A percentile compares a stretch with the other conserved stretches of the same genome.
Evolutionary conservation across 2,888 invertebrate species (phyloP).

Genomic region (Cryptocheilus praepositus): DNA sequence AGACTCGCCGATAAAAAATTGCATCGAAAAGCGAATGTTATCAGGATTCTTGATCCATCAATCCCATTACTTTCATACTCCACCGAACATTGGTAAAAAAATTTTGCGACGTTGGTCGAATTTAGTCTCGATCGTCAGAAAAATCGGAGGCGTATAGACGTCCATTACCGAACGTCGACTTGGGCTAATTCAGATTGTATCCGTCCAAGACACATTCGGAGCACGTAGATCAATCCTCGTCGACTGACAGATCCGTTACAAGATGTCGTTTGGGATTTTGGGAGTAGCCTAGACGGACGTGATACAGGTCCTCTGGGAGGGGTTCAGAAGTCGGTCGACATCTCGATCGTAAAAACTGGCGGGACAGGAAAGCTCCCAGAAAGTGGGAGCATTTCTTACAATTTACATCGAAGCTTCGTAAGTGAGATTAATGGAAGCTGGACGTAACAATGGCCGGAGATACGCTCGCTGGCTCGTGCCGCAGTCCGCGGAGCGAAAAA

Average conservation of each 20-base stretch:
- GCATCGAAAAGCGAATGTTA: too few species aligned
- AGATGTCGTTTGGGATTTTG: conserved; percentile 34
- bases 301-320: conserved; percentile 25
- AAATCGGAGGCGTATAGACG: too few species aligned
- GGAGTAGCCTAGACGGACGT: conserved; percentile 24
- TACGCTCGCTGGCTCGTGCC: not conserved
- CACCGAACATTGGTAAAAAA: too few species aligned
- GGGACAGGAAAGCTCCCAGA: too few species aligned
- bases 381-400: conserved; percentile 42
- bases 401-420: conserved; percentile 50
- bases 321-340: conserved; percentile 3
- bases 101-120: too few species aligned
- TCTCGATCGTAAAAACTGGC: conserved; percentile 35
- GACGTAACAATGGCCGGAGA: conserved; percentile 24
- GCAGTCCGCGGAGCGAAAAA: too few species aligned
- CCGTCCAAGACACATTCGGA: conserved; percentile 7
- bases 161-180: conserved; percentile 12
- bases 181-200: conserved; percentile 24
- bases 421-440: conserved; percentile 50
- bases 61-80: too few species aligned
- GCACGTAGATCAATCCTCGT: conserved; percentile 37
- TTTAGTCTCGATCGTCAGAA: too few species aligned
- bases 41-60: too few species aligned
- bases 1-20: too few species aligned
- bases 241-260: conserved; percentile 30